Base-by-base conservation (phyloP, 2,113 vertebrate species). In the Cebus imitator region DNA sequence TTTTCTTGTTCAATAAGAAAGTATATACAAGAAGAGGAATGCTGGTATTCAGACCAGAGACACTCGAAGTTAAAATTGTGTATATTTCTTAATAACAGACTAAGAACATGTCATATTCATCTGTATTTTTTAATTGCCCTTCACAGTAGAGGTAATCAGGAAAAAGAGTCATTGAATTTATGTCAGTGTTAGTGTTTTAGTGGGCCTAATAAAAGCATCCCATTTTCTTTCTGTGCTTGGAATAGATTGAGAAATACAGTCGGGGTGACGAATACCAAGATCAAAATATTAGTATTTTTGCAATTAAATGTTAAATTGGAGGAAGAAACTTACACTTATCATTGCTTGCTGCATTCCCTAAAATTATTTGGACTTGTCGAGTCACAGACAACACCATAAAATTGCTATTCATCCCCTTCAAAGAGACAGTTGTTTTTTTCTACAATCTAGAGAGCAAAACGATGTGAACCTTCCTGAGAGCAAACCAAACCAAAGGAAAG, bases 101-200 rank as follows among this genome's bases (percentile, higher is more conserved):
- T 30, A 21, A 78, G 3, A 92, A 55, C 2, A 23, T 35, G 37
- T 35, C 43, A 45, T 84, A 73, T 58, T 64, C 1, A 61, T 76
- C 8, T 79, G 1, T 85, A 27, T 66, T 83, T 87, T 79, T 7
- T 14, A 95, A 61, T n/a, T 84, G 37, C n/a, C 2, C 21, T 75
- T 96, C 9, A 79, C 17, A 76, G 16, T 55, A 73, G 35, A 91
- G 7, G 58, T 58, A 52, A 14, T 14, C 20, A 87, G 30, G 12
- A 58, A 87, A 87, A 87, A 58, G 61, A 92, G 52, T 93, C 25
- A 84, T 32, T 87, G 32, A 82, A 72, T 55, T 91, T 85, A 82
- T 11, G 3, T 32, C 40, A 48, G 3, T 13, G 20, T 14, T 81
- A 88, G 7, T 64, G 48, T 84, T 81, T 85, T n/a, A 52, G 37